Conservation (phyloP, 1,140 invertebrate species). For the Drosophila pectinifera region DNA sequence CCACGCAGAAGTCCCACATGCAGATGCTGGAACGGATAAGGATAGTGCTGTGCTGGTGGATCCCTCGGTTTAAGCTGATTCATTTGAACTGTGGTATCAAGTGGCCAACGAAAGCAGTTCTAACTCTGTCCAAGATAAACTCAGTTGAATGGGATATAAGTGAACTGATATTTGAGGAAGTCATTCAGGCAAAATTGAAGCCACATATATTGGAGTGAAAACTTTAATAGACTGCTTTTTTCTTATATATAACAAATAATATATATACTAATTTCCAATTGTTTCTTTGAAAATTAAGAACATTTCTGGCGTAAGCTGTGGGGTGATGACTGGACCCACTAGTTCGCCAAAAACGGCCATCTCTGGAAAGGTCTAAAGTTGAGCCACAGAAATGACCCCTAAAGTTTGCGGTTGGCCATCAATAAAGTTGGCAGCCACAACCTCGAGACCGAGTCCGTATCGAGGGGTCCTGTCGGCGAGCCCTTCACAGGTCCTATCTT, state of each 20-base stretch:
- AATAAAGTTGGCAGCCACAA: constrained; percentile 61
- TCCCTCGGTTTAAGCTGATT: background rate
- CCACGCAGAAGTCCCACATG: background rate
- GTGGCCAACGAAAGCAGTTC: background rate
- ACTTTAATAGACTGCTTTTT: too few relatives aligned
- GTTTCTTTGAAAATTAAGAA: background rate
- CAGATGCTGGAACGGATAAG: constrained; percentile 5
- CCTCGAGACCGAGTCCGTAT: constrained; percentile 31
- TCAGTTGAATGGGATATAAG: background rate
- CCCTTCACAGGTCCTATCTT: constrained; percentile 41
- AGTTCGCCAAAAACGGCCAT: constrained; percentile 27
- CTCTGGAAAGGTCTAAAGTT: constrained; percentile 27
- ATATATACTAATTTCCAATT: too few relatives aligned
- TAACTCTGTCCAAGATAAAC: background rate
- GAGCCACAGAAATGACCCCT: constrained; percentile 23
- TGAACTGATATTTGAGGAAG: background rate
- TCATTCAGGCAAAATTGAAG: too few relatives aligned
- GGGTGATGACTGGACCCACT: too few relatives aligned
- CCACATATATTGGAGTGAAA: too few relatives aligned
- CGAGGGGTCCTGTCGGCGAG: constrained; percentile 20
- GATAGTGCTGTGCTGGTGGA: constrained; percentile 17
- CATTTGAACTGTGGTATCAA: constrained; percentile 3
- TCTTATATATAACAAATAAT: too few relatives aligned
- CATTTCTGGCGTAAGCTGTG: too few relatives aligned
- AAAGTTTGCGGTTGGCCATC: constrained; percentile 60